Base-by-base conservation (phyloP, 2,797 vertebrate genomes). In the Centroberyx gerrardi region DNA sequence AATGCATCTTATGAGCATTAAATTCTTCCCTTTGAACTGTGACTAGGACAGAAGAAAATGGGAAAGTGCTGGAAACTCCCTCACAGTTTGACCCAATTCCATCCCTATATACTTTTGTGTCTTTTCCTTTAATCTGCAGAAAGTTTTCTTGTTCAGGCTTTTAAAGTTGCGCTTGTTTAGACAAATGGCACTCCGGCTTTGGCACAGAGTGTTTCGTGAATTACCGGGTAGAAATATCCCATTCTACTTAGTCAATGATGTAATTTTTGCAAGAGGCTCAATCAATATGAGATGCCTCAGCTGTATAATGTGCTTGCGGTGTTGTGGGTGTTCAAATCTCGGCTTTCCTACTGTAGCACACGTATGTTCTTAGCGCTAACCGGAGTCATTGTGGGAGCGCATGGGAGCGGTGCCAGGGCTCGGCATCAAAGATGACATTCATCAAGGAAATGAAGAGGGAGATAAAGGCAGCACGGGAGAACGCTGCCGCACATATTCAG, bases 401-500 rank as follows among this genome's bases (percentile, higher is more conserved):
- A 0, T 2, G 28, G 52, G 53, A 67, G 0, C 0, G 33, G 22
- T 67, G 75, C 80, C 65, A 68, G 67, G 72, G 64, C 55, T 38
- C 13, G 17, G 15, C 68, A 73, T 79, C 68, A 68, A 78, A 84
- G 8, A n/a, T 62, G 71, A 70, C 66, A 75, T 72, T 83, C 74
- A 78, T 48, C 56, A 1, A 71, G 67, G 55, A 81, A 75, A 72
- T 80, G 56, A 85, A 65, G 65, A 63, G 46, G 48, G 60, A 52
- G 63, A 78, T 36, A 54, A 78, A 80, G 56, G 49, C 77, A 33
- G 38, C 72, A n/a, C 44, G 52, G 33, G 38, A 18, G 55, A 74
- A 65, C 8, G 38, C 73, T 38, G 33, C 77, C 78, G 85, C 91
- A 56, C 86, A 92, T 91, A 91, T 91, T 92, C 87, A 92, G 1